Evolutionary conservation across 2,113 vertebrate species (phyloP), one percentile per base, ranked within the genome.

Genomic region (Hucho hucho): DNA sequence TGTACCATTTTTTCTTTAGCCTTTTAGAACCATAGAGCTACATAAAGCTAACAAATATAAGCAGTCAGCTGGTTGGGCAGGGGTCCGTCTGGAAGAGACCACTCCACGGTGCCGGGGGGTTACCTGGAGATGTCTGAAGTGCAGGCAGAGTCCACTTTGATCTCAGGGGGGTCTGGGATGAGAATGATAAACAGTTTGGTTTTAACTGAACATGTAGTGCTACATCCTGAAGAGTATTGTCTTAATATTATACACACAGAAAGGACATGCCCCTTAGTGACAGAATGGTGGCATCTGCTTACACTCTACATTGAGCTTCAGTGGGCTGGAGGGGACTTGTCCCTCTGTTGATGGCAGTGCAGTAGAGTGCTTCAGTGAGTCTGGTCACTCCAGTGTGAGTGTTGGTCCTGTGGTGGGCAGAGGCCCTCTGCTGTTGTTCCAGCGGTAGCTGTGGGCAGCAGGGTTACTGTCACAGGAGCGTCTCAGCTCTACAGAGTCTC

Each of bases 381-480:
- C 90, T 88, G 58, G 88, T 83, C 11, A 90, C 82, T n/a, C 0
- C 37, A 92, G 28, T 11, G 0, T 75, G 75, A 76, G 86, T 18
- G 53, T 2, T 0, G 37, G 20, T 20, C 73, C 83, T 11, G 72
- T 28, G 75, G 77, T 25, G 49, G 85, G 56, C 56, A 68, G 20
- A 6, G 1, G 32, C 2, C 81, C 88, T 4, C 4, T 46, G 64
- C 58, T 72, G 46, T 46, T 76, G 1, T 80, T 71, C 92, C 91
- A 93, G 56, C 72, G 69, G 0, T 84, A 91, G 43, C 53, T 73
- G 73, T 46, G 76, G 14, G 80, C 79, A 26, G 70, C 37, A 66
- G 92, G 92, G 24, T 90, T 18, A 70, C 88, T 86, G 2, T 90
- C 76, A 76, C 91, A 79, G 80, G 77, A 84, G 73, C 90, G 92